A percentile compares a stretch with the other conserved stretches of the same genome.
Conservation (phyloP, 2,113 vertebrate genomes). For the Helogale parvula region DNA sequence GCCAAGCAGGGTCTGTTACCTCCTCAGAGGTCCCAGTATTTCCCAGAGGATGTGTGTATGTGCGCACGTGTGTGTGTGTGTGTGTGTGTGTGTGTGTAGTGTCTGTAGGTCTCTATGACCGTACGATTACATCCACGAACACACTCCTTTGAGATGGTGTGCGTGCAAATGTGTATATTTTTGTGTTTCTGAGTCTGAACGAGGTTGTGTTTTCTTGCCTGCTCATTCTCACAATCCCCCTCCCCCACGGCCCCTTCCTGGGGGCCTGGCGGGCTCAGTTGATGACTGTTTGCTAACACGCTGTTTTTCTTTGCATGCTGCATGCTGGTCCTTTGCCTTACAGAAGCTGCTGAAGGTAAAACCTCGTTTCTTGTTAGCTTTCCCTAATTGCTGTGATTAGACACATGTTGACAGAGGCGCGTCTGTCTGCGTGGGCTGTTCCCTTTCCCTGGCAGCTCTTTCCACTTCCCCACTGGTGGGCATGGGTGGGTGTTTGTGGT, state of each 20-base stretch:
- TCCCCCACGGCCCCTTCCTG: background rate
- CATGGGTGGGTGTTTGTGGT: conserved; percentile 23
- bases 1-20: background rate
- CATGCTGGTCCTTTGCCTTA: conserved; percentile 95
- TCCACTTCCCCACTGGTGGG: conserved; percentile 16
- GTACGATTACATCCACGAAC: background rate
- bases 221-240: conserved; percentile 28
- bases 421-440: conserved; percentile 46
- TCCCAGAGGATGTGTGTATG: background rate
- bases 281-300: conserved; percentile 87
- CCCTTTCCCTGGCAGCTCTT: conserved; percentile 20
- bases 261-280: conserved; percentile 40
- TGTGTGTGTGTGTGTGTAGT: background rate
- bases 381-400: conserved; percentile 78
- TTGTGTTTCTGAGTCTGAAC: background rate
- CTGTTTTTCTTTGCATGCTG: conserved; percentile 97
- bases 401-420: conserved; percentile 58
- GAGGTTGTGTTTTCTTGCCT: background rate
- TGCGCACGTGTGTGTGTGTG: too few relatives aligned
- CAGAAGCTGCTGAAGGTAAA: conserved; percentile 98
- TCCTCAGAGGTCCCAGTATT: background rate
- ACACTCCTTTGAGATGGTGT: background rate
- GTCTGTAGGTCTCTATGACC: background rate
- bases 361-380: conserved; percentile 78
- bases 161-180: background rate